Evolutionary conservation across 2,797 vertebrate species (phyloP).

Genomic region (Bradypodion pumilum): DNA sequence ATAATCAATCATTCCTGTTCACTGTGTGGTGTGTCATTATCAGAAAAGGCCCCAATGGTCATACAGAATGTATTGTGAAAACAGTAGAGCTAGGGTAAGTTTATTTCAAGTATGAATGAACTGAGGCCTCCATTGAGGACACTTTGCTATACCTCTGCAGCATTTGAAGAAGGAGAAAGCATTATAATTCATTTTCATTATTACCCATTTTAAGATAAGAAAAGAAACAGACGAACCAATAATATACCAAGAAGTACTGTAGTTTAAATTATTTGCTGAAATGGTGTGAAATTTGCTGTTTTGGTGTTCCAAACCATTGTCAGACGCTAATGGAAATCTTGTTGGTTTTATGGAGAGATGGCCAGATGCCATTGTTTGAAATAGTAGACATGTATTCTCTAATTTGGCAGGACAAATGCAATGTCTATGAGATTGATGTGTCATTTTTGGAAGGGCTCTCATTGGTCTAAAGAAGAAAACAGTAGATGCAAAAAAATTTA

Average conservation of each 20-base stretch:
- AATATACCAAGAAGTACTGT: constrained; percentile 53
- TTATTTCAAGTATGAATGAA: constrained; percentile 70
- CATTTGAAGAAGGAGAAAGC: constrained; percentile 54
- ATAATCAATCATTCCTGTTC: neutral
- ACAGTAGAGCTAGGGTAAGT: constrained; percentile 61
- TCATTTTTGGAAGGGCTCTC: constrained; percentile 50
- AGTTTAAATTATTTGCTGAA: constrained; percentile 76
- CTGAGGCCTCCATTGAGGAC: constrained; percentile 58
- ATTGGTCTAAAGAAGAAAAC: constrained; percentile 57
- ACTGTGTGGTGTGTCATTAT: neutral
- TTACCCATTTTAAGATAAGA: constrained; percentile 70
- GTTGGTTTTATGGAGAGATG: constrained; percentile 74
- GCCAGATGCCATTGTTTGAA: constrained; percentile 73
- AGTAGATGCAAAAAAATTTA: constrained; percentile 44
- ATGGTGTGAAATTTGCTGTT: constrained; percentile 69
- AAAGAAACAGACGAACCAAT: constrained; percentile 63
- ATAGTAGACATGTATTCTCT: constrained; percentile 66
- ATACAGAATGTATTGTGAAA: constrained; percentile 73
- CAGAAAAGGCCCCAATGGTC: neutral
- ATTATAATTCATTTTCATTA: constrained; percentile 77
- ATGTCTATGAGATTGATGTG: constrained; percentile 49
- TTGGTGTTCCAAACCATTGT: constrained; percentile 74
- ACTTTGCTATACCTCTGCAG: constrained; percentile 2
- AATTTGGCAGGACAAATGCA: constrained; percentile 51
- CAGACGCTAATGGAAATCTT: constrained; percentile 83